Percentiles rank a stretch among this genome's conserved stretches.
phyloP scores from a whole-genome alignment of 2,113 vertebrate genomes.

The Taxidea taxus region DNA sequence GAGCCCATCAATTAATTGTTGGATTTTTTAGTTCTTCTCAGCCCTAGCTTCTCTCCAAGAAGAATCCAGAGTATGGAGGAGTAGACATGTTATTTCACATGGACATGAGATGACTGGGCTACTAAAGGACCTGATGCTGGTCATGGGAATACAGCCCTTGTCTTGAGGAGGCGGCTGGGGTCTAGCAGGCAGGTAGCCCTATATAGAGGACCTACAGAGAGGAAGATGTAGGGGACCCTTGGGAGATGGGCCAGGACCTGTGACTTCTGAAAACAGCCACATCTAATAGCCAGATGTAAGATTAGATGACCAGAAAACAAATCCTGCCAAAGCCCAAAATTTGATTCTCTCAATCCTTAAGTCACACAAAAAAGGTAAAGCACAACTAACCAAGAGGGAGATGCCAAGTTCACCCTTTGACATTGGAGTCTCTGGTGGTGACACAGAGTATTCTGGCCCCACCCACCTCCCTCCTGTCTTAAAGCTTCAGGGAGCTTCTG shows the following conservation, averaged over 20 bases:
- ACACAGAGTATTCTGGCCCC: background rate
- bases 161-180: background rate
- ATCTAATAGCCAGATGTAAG: background rate
- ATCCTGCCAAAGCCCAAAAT: background rate
- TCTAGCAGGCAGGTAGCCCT: background rate
- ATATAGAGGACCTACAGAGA: background rate
- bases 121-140: background rate
- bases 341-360: background rate
- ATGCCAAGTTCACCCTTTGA: conserved; percentile 72
- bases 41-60: background rate
- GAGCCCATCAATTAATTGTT: background rate
- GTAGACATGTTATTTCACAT: background rate
- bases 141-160: background rate
- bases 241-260: background rate
- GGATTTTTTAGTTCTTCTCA: background rate
- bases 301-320: background rate
- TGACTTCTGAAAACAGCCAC: background rate
- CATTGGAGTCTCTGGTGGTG: conserved; percentile 65
- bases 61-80: background rate
- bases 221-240: background rate
- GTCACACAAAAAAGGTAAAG: background rate
- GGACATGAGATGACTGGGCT: background rate
- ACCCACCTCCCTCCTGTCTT: background rate
- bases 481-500: background rate
- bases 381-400: background rate